Evolutionary conservation across 2,113 vertebrate species (phyloP), one percentile per base, ranked within the genome.

Genomic region (Ochotona princeps): DNA sequence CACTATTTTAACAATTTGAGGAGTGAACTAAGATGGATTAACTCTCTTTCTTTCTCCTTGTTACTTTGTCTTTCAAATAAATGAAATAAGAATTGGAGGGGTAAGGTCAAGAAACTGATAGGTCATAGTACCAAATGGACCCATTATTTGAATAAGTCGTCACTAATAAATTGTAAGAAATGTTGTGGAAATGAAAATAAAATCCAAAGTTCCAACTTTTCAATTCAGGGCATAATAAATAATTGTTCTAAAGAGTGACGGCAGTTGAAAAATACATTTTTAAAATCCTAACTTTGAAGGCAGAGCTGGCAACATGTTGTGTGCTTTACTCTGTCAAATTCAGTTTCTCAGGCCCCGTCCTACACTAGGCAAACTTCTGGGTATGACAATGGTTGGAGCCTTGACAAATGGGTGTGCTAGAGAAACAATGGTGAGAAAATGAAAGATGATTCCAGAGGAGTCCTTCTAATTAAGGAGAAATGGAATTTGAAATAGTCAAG

Each of bases 221-320:
- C 8, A 87, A 81, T 81, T 54, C 7, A 87, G 76, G 9, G 15
- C 28, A 66, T 23, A 25, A 17, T 69, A 67, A 44, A 35, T 91
- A 28, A 76, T 75, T 74, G 25, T 44, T 47, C 13, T 83, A 30
- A n/a, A 4, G 12, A 72, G n/a, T 21, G 32, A 23, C 51, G 13
- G 38, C 9, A 96, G 30, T 26, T 83, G 32, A 26, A 51, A 90
- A 86, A 63, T 82, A 15, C 12, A 44, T 26, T 96, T 94, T 51
- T 38, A 15, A 21, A 79, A n/a, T 60, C 18, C 80, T 51, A 70
- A 72, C 4, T 78, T 90, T 67, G 60, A 81, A 54, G 57, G 66
- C 47, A 87, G 67, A 10, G 17, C 1, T 84, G 32, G 28, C 18
- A 60, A 47, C 1, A 72, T 60, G 2, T 26, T 79, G 25, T 49